Base-by-base conservation (phyloP, 2,888 invertebrate genomes). In the Halictus ligatus region DNA sequence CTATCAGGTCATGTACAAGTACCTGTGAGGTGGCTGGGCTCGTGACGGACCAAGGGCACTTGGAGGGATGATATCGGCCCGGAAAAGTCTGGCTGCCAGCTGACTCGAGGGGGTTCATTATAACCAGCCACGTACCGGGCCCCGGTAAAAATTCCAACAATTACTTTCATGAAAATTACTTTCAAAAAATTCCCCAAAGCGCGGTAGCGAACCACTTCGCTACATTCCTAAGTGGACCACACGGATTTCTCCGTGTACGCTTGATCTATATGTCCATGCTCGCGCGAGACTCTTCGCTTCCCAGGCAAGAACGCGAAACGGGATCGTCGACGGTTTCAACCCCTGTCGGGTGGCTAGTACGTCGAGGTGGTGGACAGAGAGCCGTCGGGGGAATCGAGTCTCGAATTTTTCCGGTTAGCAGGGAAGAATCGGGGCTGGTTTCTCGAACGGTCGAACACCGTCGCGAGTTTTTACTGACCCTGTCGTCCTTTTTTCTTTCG, bases 391-490 rank as follows among this genome's bases (percentile, higher is more conserved):
- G 3, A 29, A 29, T 64, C 64, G 2, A 7, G 29, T 64, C 64
- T 29, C 7, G 64, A 64, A 29, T 29, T 64, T 64, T 15, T 64
- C 15, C 18, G 29, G 29, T 29, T 29, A 64, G 64, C 64, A 64
- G 29, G 18, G 12, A 35, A 40, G 69, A 69, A 69, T 69, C 69
- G 54, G 58, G 35, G 75, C 76, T 60, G 78, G 72, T 50, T 78
- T 46, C 15, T 29, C 54, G 64, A 81, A 71, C 69, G 84, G 78
- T 77, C 80, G 60, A 29, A 43, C 15, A 43, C 15, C 60, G 67
- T 50, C 60, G n/a, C 64, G 35, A 73, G 43, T 88, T 86, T 84
- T 87, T 81, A 84, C 79, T 48, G 81, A 81, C 81, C 79, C 84
- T 40, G 35, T 25, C 84, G 35, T 72, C 29, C 60, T 29, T 64